Percentiles rank a stretch among this genome's conserved stretches.
Conservation (phyloP, 2,797 vertebrate species). For the Sebastes paucispinis region DNA sequence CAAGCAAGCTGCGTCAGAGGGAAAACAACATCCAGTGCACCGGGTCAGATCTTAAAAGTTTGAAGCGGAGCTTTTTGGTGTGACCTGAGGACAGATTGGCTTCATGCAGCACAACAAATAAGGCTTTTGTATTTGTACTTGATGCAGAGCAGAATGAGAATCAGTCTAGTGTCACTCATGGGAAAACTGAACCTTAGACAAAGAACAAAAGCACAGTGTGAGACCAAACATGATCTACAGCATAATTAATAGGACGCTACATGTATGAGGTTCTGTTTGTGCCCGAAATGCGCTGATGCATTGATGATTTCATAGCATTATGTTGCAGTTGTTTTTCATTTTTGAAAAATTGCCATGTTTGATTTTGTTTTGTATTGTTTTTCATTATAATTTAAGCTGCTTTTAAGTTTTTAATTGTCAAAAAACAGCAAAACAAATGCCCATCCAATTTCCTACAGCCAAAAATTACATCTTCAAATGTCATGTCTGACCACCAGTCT, state of each 20-base stretch:
- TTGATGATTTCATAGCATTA: too few relatives aligned
- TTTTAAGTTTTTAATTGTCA: not conserved
- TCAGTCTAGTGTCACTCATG: not conserved
- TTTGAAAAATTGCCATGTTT: too few relatives aligned
- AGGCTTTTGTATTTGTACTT: not conserved
- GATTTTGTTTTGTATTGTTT: too few relatives aligned
- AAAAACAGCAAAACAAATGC: not conserved
- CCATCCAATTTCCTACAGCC: not conserved
- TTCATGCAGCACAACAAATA: not conserved
- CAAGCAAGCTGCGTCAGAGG: not conserved
- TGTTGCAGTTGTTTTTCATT: not conserved
- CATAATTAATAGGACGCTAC: too few relatives aligned
- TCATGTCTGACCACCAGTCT: not conserved
- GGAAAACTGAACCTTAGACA: too few relatives aligned
- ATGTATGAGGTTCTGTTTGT: too few relatives aligned
- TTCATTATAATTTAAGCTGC: not conserved
- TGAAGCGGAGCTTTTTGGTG: not conserved
- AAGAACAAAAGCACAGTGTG: too few relatives aligned
- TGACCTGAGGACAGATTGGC: not conserved
- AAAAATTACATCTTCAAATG: too few relatives aligned
- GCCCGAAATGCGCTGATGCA: not conserved
- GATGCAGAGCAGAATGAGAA: not conserved
- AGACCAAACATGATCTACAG: too few relatives aligned
- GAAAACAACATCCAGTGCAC: not conserved
- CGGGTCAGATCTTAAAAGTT: not conserved